Base-by-base conservation (phyloP, 2,888 invertebrate species). In the Leptopilina drosophilae region DNA sequence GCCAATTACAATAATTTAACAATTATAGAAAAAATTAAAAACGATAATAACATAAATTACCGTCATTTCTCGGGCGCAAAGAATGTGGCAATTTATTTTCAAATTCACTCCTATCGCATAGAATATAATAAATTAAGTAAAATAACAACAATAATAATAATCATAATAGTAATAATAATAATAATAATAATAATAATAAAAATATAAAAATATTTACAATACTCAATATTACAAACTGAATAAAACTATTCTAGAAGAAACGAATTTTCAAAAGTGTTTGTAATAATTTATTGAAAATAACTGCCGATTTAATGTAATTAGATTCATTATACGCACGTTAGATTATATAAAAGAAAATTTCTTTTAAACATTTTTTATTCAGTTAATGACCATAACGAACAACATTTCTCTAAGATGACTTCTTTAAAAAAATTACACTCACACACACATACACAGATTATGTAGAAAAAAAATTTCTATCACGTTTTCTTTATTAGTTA, bases 391-490 rank as follows among this genome's bases (percentile, higher is more conserved):
- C 56, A 53, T 56, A 56, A 56, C 73, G 56, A 56, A 56, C 20
- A 20, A 12, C 73, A 69, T 69, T 69, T 69, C 69, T 69, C 53
- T 53, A 33, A 26, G 56, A 73, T 8, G 56, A n/a, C 26, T 73
- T 73, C 56, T 73, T 26, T n/a, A 33, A 33, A 56, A n/a, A 26
- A 26, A 73, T n/a, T 8, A 26, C 1, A 42, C 6, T 5, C 42
- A 42, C 42, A 42, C 42, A 42, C 4, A 49, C 12, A 26, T 14
- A 20, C 20, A 20, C 20, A 20, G 20, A 20, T 20, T 20, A 20
- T 33, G 5, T 33, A 69, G 20, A 53, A 4, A 69, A 20, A 69
- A 69, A 53, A 49, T 53, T 73, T 33, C 56, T 53, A 11, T 53
- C 56, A 53, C 69, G 15, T 62, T 62, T 62, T 62, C 62, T 62